phyloP scores from a whole-genome alignment of 2,888 invertebrate species.

The Xanthia icteritia region DNA sequence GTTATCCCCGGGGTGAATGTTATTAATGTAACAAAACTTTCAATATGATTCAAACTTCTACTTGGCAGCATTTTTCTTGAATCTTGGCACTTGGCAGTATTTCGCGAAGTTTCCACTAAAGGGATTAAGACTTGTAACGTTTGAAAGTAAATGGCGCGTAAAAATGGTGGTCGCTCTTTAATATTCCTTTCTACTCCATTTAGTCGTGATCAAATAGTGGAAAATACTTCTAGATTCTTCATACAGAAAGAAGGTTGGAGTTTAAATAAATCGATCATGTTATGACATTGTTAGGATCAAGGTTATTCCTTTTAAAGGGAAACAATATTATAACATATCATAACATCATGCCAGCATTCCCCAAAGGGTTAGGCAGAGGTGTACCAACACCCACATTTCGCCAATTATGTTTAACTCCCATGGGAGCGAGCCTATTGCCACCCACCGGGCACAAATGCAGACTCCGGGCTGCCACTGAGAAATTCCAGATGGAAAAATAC shows the following conservation, averaged over 20 bases:
- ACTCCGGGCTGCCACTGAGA: no score
- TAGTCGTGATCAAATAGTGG: constrained; percentile 45
- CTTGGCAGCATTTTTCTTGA: constrained; percentile 57
- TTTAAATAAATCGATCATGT: neutral
- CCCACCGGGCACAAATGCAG: no score
- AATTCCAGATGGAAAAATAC: no score
- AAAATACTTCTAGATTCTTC: constrained; percentile 38
- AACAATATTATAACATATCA: neutral
- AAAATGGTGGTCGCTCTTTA: constrained; percentile 56
- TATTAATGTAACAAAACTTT: constrained; percentile 60
- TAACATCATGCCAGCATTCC: neutral
- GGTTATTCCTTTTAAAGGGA: neutral
- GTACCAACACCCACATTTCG: no score
- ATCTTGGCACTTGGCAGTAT: constrained; percentile 61
- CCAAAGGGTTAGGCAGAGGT: neutral
- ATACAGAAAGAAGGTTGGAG: neutral
- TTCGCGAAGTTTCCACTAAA: constrained; percentile 58
- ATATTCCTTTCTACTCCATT: constrained; percentile 56
- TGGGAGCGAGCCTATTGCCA: no score
- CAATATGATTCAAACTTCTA: constrained; percentile 59
- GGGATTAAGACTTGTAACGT: constrained; percentile 60
- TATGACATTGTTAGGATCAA: neutral
- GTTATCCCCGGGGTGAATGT: constrained; percentile 52
- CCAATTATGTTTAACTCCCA: no score
- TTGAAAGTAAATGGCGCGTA: constrained; percentile 56